Base-by-base conservation (phyloP, 1,140 invertebrate species). In the Drosophila parvula region DNA sequence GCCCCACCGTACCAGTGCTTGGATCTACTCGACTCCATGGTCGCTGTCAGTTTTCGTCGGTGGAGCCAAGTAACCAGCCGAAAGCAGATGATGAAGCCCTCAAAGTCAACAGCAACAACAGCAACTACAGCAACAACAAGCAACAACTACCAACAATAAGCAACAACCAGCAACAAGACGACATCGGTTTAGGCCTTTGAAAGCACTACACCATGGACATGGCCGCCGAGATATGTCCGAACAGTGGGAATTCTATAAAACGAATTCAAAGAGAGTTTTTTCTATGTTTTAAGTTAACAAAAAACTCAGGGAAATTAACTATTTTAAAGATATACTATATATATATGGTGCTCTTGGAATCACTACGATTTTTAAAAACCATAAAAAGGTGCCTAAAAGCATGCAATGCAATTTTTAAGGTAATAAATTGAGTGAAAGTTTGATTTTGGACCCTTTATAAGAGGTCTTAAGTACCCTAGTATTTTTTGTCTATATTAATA, bases 51-150 rank as follows among this genome's bases (percentile, higher is more conserved):
- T 86, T 86, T 86, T 86, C 79, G 83, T 81, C 69, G 81, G 51
- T 71, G 51, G 64, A 85, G 78, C 79, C 78, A 57, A 75, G 64
- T 73, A 85, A 75, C 79, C 79, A 82, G 79, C 83, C 84, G 68
- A 88, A 89, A 88, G 84, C 84, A 90, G 84, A 89, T 84, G 84
- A 89, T 89, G 84, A 89, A 89, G 84, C 84, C 84, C 84, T 89
- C 84, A 89, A 89, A 89, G 84, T 89, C 84, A 82, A 82, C 60
- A 65, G 41, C 80, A 44, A 36, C 67, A 60, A 59, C 67, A 61
- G 18, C 64, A 70, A 59, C 57, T 61, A 34, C 70, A 32, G 34
- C 57, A 67, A 34, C 70, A 32, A 40, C 6, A 7, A 30, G 50
- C 38, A 43, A 18, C 64, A 70, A 59, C 62, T 16, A 75, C 58